Evolutionary conservation across 2,797 vertebrate species (phyloP), one percentile per base, ranked within the genome.

Genomic region (Malurus leucopterus): DNA sequence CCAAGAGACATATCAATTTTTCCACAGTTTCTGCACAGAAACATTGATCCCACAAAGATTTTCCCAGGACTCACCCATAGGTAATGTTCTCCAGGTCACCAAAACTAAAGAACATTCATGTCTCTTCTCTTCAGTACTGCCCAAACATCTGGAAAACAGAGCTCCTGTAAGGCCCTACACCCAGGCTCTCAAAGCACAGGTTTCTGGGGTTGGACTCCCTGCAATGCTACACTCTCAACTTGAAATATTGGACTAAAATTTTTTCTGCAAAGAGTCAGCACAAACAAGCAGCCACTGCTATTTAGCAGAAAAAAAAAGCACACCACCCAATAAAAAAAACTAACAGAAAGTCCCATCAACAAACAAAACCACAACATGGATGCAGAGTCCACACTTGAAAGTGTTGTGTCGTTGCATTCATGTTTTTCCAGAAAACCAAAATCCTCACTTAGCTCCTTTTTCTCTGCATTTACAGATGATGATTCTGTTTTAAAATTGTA

Each of bases 401-500:
- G 15, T 34, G 58, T 23, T 69, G 13, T 27, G 71, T 46, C 18
- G 3, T 1, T 40, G 21, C 21, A 38, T 41, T 55, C 15, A 5
- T 0, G 1, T 30, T 16, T 68, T 88, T 62, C 9, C 30, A 34
- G 20, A 36, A 76, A 72, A 87, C 11, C 3, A 79, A 81, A 73
- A 79, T 55, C 46, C 8, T 68, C 30, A 34, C 17, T 8, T 58
- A 61, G 13, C 10, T 84, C 19, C 69, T 65, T 79, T 49, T 53
- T 11, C 34, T 65, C 44, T 40, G 27, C 15, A 34, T 61, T 76
- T 73, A 57, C 22, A 79, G 63, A 91, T 26, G 30, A 82, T 15
- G 7, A 83, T 63, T 84, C 43, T 27, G 17, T 57, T 88, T 76
- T 57, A 40, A 92, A 79, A 91, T 7, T 84, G 69, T 22, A 65